These are phyloP conservation scores for Sminthurinus signatus DNA, from an alignment of 1,140 invertebrate species.

Conservation along the genomic window DNA sequence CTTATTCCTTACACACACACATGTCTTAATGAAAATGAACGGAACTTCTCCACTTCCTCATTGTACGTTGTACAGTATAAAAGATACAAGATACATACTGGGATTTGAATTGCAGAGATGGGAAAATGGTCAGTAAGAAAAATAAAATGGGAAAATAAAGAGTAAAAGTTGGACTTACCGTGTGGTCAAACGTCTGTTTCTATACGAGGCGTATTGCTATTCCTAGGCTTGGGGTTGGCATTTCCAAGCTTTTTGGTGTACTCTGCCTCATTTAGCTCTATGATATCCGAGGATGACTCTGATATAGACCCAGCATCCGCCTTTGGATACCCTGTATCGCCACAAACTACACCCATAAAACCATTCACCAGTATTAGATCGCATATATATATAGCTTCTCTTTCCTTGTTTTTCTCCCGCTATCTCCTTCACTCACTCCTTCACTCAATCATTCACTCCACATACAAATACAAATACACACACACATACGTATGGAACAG, in stretches of 20 bases:
- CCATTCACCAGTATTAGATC: constrained; percentile 2
- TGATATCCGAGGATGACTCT: constrained; percentile 89
- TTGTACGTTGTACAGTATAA: no score
- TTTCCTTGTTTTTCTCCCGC: neutral
- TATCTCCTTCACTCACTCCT: no score
- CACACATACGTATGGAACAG: no score
- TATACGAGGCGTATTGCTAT: constrained; percentile 78
- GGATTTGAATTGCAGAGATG: no score
- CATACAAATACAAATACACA: no score
- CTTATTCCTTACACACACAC: no score
- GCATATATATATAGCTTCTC: neutral
- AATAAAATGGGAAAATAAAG: neutral
- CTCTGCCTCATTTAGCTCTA: constrained; percentile 86
- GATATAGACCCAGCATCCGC: constrained; percentile 67
- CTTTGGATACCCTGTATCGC: constrained; percentile 68
- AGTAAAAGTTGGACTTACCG: constrained; percentile 37
- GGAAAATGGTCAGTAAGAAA: no score
- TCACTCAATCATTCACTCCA: no score
- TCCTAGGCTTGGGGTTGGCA: constrained; percentile 78
- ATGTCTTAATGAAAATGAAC: no score
- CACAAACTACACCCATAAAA: constrained; percentile 13
- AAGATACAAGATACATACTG: no score
- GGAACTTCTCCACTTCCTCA: no score
- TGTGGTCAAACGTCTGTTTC: constrained; percentile 97
- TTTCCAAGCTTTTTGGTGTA: constrained; percentile 65